Base-by-base conservation (phyloP, 2,797 vertebrate species). In the Lithobates pipiens region DNA sequence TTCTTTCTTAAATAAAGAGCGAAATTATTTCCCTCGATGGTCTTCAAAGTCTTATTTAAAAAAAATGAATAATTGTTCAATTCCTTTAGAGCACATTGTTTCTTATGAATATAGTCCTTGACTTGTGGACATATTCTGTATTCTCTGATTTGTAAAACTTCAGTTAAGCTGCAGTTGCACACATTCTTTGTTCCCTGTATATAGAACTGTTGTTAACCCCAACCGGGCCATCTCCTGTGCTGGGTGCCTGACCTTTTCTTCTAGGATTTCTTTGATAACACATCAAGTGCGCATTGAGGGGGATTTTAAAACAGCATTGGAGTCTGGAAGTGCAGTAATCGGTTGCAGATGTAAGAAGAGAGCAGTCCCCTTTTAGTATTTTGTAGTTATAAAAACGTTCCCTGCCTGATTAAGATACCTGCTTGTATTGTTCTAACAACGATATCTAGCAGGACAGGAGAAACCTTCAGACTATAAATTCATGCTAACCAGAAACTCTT, bases 231-330 rank as follows among this genome's bases (percentile, higher is more conserved):
- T n/a, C 10, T 11, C 27, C 9, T 69, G 39, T 44, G 63, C 23
- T 63, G 39, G 57, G 34, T 34, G 77, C 65, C 69, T 54, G 77
- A 69, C 77, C 67, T 70, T 11, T 29, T 34, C 32, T 46, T 80
- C 77, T 80, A 70, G 65, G n/a, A 54, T 80, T 80, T 80, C 77
- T 80, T 32, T 70, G 63, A 80, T 80, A 80, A 80, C 77, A 80
- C 18, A 70, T 44, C 63, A 68, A 70, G 77, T 80, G 67, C 63
- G 69, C 23, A 54, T 70, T 50, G 29, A 70, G 77, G 77, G 68
- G 67, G 29, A 68, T 80, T 69, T 50, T 21, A 34, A 72, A 84
- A 63, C 67, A 44, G 25, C 76, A 34, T 44, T 71, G 39, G 44
- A 27, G 82, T 65, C 46, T 77, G 72, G 63, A 83, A 83, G 32